Base-by-base conservation (phyloP, 2,888 invertebrate genomes). In the Calameuta filiformis region DNA sequence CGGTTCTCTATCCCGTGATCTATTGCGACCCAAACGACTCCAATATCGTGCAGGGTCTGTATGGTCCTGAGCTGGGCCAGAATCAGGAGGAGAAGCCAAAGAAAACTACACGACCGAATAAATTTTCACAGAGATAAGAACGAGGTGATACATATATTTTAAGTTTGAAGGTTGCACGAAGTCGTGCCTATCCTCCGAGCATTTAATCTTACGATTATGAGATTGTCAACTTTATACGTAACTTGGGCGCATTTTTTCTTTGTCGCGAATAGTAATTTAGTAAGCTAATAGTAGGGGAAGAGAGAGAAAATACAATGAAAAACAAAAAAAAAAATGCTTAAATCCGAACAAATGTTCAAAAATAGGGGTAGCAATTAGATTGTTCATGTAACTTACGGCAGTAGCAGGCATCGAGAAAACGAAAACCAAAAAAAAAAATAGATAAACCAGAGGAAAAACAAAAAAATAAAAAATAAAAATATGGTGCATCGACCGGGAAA, bases 1-100 rank as follows among this genome's bases (percentile, higher is more conserved):
- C 84, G 33, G 79, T 83, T 33, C 81, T 76, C 56, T 83, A 81
- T 75, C 85, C 83, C n/a, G 81, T 85, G 12, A 82, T 84, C 78
- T 83, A 82, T 73, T 84, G 83, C 75, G 73, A 71, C 34, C 71
- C 71, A n/a, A 71, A 71, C 31, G 71, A 71, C 34, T 34, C 71
- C 34, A 71, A 34, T 34, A 34, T 31, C 31, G 71, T 71, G 71
- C 31, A 34, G 33, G 33, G 31, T 31, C 31, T 71, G 12, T 71
- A 71, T 23, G 71, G 56, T 23, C 56, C 56, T 56, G 56, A 56
- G 56, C 23, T 56, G 56, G 56, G 56, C 56, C 56, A 56, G 56
- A 56, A 56, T 56, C 56, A 56, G 56, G 56, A 56, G 23, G 56
- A 56, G 56, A 56, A 56, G 56, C 56, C 56, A 56, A 56, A 56